Percentiles rank a stretch among this genome's conserved stretches.
These are phyloP conservation scores for Pontoporia blainvillei DNA, from an alignment of 2,113 vertebrate species.

Conservation along the genomic window DNA sequence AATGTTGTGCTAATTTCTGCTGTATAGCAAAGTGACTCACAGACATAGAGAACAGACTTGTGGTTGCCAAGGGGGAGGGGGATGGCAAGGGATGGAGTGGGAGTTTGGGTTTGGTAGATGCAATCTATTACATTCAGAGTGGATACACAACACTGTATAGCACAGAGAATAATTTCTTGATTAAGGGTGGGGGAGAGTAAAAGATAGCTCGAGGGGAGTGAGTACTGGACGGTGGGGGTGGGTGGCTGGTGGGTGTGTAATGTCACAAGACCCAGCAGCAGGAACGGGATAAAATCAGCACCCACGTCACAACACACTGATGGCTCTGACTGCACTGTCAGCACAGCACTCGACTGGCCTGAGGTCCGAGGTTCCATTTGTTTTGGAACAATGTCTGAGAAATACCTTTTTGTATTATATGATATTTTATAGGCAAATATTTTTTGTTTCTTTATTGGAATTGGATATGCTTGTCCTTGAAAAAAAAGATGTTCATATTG, in stretches of 20 bases:
- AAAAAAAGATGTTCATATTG: no score
- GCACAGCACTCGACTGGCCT: not conserved
- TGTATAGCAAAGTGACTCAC: not conserved
- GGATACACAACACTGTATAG: not conserved
- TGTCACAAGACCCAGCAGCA: not conserved
- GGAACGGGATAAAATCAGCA: not conserved
- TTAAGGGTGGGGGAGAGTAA: accelerated
- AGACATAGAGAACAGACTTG: not conserved
- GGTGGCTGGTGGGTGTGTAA: accelerated
- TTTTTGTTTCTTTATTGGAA: not conserved
- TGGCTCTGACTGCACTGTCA: not conserved
- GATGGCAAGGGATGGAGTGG: not conserved
- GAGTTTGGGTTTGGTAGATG: not conserved
- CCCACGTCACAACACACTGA: not conserved
- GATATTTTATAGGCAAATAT: not conserved
- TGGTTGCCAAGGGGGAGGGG: no score
- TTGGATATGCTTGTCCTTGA: not conserved
- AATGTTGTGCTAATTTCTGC: not conserved
- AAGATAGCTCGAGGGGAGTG: accelerated
- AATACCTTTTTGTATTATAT: not conserved
- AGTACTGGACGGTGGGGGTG: accelerated
- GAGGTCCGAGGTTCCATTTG: not conserved
- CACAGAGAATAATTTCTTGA: no score
- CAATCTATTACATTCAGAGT: not conserved
- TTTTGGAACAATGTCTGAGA: not conserved